Conservation (phyloP, 2,113 vertebrate genomes). For the Brienomyrus brachyistius region DNA sequence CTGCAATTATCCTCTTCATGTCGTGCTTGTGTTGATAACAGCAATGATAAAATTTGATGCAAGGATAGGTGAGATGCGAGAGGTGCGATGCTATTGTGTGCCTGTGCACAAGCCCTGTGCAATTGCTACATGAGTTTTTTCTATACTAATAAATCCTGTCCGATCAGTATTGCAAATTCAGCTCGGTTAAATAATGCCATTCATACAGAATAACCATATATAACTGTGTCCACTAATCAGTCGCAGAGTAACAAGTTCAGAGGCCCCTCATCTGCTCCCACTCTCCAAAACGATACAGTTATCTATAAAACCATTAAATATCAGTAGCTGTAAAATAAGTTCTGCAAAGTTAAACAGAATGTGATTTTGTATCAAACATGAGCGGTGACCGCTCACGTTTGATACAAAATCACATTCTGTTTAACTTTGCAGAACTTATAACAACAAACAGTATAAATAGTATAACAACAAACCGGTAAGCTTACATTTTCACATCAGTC, state of each 20-base stretch:
- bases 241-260: background rate
- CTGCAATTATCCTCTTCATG: background rate
- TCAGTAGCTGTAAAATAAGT: background rate
- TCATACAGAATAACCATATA: background rate
- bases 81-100: background rate
- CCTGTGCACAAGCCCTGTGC: background rate
- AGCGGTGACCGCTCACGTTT: too few species aligned
- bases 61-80: background rate
- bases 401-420: too few species aligned
- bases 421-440: too few species aligned
- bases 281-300: background rate
- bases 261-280: background rate
- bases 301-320: background rate
- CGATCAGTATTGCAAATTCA: background rate
- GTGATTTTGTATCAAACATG: background rate
- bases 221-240: background rate
- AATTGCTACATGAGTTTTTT: background rate
- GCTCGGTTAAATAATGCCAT: background rate
- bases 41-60: background rate
- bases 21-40: background rate
- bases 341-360: background rate
- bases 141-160: background rate
- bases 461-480: background rate
- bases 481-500: background rate
- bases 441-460: too few species aligned